Conservation (phyloP, 2,113 vertebrate genomes). For the Micronycteris hirsuta region DNA sequence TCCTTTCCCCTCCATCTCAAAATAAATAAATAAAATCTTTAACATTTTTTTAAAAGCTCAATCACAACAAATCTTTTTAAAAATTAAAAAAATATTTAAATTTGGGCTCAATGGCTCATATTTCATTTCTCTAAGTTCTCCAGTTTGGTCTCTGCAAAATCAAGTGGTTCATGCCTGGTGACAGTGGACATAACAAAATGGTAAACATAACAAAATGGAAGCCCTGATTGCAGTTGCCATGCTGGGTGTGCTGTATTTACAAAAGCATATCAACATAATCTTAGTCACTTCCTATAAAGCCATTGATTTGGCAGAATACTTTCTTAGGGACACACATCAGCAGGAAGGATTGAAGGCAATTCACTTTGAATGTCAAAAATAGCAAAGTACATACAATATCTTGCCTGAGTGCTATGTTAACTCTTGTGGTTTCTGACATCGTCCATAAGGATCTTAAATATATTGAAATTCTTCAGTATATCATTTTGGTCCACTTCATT, state of each 20-base stretch:
- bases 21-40: no score
- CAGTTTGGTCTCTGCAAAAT: neutral
- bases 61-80: no score
- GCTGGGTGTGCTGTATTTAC: neutral
- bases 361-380: neutral
- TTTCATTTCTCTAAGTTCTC: neutral
- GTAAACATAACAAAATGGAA: neutral
- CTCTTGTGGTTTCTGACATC: neutral
- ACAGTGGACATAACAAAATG: no score
- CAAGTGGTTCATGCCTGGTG: neutral
- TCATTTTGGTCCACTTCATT: neutral
- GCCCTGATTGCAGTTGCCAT: neutral
- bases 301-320: neutral
- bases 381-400: neutral
- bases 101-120: neutral
- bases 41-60: no score
- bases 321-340: neutral
- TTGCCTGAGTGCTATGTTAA: neutral
- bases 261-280: neutral
- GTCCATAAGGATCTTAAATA: neutral
- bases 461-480: slow-evolving; percentile 12
- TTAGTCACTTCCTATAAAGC: neutral
- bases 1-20: no score
- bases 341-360: neutral
- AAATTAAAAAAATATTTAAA: no score